Evolutionary conservation across 2,113 vertebrate species (phyloP), one percentile per base, ranked within the genome.

Genomic region (Chaetura pelagica): DNA sequence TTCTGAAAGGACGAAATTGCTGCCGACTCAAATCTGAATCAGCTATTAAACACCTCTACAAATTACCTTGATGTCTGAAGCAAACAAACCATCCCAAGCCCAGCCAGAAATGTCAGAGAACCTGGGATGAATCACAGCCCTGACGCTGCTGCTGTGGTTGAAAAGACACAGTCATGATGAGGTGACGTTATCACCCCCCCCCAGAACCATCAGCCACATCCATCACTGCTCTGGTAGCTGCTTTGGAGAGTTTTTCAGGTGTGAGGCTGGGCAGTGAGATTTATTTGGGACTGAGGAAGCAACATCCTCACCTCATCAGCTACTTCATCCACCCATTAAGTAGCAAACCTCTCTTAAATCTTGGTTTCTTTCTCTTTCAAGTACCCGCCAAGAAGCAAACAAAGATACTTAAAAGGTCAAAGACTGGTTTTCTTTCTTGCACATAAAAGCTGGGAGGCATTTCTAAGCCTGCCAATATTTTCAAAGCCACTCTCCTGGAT

Each of bases 1-100:
- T 14, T 64, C 66, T 42, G 55, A 61, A 92, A 91, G 61, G 77
- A 38, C 57, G 80, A 66, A 91, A 89, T 32, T 54, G 73, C 76
- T 87, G 91, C 91, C 87, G 84, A 64, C 84, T 97, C 26, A 9
- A 69, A 69, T 58, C 23, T 84, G 77, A 91, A 92, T 89, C 77
- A 76, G 84, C 77, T 73, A 27, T 89, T 92, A 79, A 87, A 94
- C 91, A 89, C n/a, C 81, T 87, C 89, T 72, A 77, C 72, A 89
- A 90, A 92, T 75, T 57, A 87, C 89, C 23, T 49, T 38, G 57
- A 42, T 42, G 44, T 11, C 57, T 55, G 63, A 32, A 42, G 84
- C 75, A 92, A 89, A 91, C 58, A 86, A 89, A 59, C 54, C 51
- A 9, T 46, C 32, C 44, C 55, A 48, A 18, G 0, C 14, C 20